Base-by-base conservation (phyloP, 1,140 invertebrate species). In the Mya arenaria region DNA sequence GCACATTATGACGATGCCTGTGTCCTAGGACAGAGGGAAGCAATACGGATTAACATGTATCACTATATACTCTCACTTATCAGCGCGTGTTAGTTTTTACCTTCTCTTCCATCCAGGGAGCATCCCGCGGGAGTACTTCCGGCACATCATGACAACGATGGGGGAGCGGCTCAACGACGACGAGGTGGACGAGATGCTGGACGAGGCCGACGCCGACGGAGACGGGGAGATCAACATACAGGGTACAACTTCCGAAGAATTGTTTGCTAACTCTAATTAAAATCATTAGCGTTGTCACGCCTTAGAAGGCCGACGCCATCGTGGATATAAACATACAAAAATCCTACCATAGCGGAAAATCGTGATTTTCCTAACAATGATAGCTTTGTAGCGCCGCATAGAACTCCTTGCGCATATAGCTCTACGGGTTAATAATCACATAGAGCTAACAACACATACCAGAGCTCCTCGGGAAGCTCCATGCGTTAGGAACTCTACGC, bases 131-230 rank as follows among this genome's bases (percentile, higher is more conserved):
- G 80, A 84, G 15, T 62, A 83, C 19, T 79, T 86, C n/a, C 69
- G 84, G 15, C 79, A 81, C 19, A 78, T 81, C 13, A 83, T 85
- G 80, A 80, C 77, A 23, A 74, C 65, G 13, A 66, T 86, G 71
- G 84, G 84, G 0, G 97, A 98, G 92, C 95, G 96, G 85, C 93
- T 99, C 8, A 97, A 96, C 15, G 96, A 97, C 85, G 79, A 82
- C 95, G 97, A 98, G 91, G 96, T 98, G 13, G 96, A 98, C 85
- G 97, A 98, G 86, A 97, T 98, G 96, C 97, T 98, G 85, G 95
- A 95, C 86, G 97, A 98, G 92, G 97, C 97, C 44, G 97, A 98
- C 93, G 92, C 97, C 0, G 96, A 98, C 90, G 97, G 96, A 0
- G 97, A 98, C 89, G 89, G 89, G 30, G 84, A 90, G 72, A 87